Evolutionary conservation across 2,113 vertebrate species (phyloP).

Genomic region (Acanthochromis polyacanthus): DNA sequence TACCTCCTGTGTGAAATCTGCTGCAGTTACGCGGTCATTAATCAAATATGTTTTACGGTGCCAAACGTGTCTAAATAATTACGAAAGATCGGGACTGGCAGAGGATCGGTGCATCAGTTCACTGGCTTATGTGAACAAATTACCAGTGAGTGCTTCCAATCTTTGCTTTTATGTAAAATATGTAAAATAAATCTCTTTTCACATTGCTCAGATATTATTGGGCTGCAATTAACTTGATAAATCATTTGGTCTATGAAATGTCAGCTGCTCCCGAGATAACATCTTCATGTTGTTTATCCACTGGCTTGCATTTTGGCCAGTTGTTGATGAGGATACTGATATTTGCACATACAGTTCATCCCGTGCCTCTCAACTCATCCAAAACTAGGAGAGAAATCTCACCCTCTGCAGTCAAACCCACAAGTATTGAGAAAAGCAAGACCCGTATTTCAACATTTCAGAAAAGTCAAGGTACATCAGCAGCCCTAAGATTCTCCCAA

Average conservation of each 20-base stretch:
- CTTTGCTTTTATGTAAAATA: neutral
- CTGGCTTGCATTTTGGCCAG: no score
- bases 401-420: constrained; percentile 62
- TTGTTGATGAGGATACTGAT: no score
- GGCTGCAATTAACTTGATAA: no score
- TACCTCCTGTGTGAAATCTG: constrained; percentile 14
- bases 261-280: no score
- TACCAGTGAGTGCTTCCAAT: neutral
- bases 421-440: constrained; percentile 26
- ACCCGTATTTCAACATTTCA: neutral
- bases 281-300: neutral
- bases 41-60: neutral
- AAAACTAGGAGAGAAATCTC: no score
- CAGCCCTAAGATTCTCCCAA: constrained; percentile 10
- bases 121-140: neutral
- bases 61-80: neutral
- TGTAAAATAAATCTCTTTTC: neutral
- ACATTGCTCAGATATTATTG: neutral
- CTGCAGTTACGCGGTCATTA: neutral
- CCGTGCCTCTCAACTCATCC: no score
- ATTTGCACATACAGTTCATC: no score
- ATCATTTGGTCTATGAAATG: no score
- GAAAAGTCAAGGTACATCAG: neutral
- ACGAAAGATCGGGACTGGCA: neutral
- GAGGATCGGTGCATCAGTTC: neutral